Percentiles rank a stretch among this genome's conserved stretches.
These are phyloP conservation scores for Plectrocnemia conspersa DNA, from an alignment of 1,140 invertebrate genomes.

Conservation along the genomic window DNA sequence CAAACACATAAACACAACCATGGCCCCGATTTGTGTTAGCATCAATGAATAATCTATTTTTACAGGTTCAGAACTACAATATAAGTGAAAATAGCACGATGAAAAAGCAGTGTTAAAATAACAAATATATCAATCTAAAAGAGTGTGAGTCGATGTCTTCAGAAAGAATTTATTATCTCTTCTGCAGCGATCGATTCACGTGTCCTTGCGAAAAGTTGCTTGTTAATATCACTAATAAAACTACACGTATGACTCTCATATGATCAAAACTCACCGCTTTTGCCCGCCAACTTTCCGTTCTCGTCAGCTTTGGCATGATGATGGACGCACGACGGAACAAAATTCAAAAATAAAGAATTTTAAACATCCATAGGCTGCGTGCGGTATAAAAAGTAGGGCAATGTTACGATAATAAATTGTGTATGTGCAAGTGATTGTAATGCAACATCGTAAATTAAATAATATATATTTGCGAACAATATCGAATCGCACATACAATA, in stretches of 20 bases:
- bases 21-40: too few species aligned
- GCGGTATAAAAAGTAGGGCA: slow-evolving; percentile 13
- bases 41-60: too few species aligned
- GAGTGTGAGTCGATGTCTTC: not conserved
- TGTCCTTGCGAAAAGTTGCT: not conserved
- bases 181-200: not conserved
- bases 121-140: not conserved
- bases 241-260: not conserved
- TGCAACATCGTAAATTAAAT: not conserved
- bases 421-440: not conserved
- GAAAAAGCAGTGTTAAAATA: not conserved
- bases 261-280: slow-evolving; percentile 40
- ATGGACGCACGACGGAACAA: slow-evolving; percentile 18
- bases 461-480: not conserved
- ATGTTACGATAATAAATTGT: not conserved
- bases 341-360: slow-evolving; percentile 14
- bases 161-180: not conserved
- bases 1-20: too few species aligned
- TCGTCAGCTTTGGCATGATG: slow-evolving; percentile 40
- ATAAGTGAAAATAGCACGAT: not conserved
- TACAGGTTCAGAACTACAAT: too few species aligned
- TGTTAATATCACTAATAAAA: not conserved
- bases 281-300: slow-evolving; percentile 43
- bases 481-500: slow-evolving; percentile 1
- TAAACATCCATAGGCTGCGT: slow-evolving; percentile 7